phyloP scores from a whole-genome alignment of 2,797 vertebrate species.

The Pelodytes ibericus region DNA sequence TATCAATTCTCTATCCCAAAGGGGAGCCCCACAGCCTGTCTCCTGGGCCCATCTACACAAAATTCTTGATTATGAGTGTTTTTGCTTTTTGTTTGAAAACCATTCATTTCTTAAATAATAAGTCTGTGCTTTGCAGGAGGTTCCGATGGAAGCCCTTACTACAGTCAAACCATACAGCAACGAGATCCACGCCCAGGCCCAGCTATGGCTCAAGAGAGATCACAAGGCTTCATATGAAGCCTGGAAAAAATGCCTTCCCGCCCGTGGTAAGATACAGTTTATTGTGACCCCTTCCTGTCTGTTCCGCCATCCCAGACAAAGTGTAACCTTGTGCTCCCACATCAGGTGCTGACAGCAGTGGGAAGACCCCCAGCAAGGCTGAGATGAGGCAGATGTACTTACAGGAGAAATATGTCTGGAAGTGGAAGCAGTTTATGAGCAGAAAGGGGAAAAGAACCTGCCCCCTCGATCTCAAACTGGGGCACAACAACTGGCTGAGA shows the following conservation, averaged over 20 bases:
- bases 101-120: no score
- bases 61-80: no score
- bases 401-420: slow-evolving; percentile 95
- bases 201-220: slow-evolving; percentile 98
- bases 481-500: slow-evolving; percentile 97
- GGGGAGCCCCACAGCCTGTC: no score
- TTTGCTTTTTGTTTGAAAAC: no score
- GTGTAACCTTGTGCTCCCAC: not conserved
- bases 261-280: slow-evolving; percentile 82
- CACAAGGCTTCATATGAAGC: slow-evolving; percentile 95
- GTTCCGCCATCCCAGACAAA: no score
- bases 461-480: slow-evolving; percentile 90
- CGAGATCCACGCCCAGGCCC: slow-evolving; percentile 97
- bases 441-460: slow-evolving; percentile 81
- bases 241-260: slow-evolving; percentile 98
- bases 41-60: no score
- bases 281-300: no score
- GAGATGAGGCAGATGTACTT: slow-evolving; percentile 91
- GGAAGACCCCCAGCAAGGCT: slow-evolving; percentile 85
- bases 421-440: slow-evolving; percentile 96
- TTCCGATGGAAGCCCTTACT: slow-evolving; percentile 90
- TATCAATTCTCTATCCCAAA: no score
- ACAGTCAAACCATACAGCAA: slow-evolving; percentile 97
- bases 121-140: slow-evolving; percentile 74
- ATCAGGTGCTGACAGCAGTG: slow-evolving; percentile 75